Evolutionary conservation across 2,797 vertebrate genomes (phyloP).

Genomic region (Lutjanus argentimaculatus): DNA sequence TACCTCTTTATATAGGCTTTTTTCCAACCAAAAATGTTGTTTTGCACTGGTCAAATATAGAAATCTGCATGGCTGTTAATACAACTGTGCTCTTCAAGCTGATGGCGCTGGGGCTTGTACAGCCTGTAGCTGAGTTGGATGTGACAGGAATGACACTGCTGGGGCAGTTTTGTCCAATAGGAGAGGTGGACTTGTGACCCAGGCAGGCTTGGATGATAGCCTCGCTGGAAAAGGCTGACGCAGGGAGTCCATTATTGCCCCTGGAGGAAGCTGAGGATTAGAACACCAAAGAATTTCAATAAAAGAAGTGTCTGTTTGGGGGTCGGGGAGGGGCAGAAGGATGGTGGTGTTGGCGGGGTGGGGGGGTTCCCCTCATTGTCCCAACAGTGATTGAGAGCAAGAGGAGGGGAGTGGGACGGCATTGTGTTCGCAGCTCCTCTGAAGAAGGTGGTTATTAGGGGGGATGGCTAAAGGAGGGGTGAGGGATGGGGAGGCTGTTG

Average conservation of each 20-base stretch:
- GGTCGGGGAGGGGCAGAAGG: slow-evolving; percentile 76
- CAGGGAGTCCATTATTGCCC: slow-evolving; percentile 89
- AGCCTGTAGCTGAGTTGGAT: slow-evolving; percentile 52
- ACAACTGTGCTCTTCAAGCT: not conserved
- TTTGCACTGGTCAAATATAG: not conserved
- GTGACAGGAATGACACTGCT: slow-evolving; percentile 54
- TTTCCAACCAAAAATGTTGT: too few species aligned
- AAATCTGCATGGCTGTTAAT: not conserved
- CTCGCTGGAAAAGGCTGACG: slow-evolving; percentile 89
- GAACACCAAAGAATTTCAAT: slow-evolving; percentile 92
- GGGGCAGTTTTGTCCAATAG: slow-evolving; percentile 53
- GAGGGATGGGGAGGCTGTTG: slow-evolving; percentile 86
- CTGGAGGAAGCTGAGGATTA: slow-evolving; percentile 92
- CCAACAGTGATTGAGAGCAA: slow-evolving; percentile 87
- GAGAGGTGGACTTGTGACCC: slow-evolving; percentile 85
- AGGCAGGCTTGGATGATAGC: slow-evolving; percentile 80
- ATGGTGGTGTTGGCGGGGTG: slow-evolving; percentile 62
- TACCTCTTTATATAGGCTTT: too few species aligned
- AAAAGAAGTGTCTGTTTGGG: slow-evolving; percentile 91
- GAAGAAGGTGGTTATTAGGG: slow-evolving; percentile 89
- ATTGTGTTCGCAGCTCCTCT: slow-evolving; percentile 86
- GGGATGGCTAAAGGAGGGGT: slow-evolving; percentile 81
- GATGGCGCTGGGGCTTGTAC: slow-evolving; percentile 4
- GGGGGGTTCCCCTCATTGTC: slow-evolving; percentile 81
- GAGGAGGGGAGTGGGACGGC: slow-evolving; percentile 85